Base-by-base conservation (phyloP, 1,140 invertebrate species). In the Bombus impatiens region DNA sequence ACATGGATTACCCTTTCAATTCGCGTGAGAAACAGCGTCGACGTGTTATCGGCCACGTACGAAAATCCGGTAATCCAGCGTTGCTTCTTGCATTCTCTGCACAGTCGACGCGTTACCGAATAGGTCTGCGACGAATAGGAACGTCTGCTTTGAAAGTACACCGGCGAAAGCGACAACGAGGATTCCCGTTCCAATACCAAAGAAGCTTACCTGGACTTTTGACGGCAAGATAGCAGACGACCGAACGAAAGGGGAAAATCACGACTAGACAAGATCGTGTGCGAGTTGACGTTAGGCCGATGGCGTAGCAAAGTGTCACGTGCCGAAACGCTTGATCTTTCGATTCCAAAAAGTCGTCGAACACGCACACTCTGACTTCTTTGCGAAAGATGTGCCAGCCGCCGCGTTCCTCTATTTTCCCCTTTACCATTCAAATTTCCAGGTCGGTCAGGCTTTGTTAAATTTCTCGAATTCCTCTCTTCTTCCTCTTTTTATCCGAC, bases 391-490 rank as follows among this genome's bases (percentile, higher is more conserved):
- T 12, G 77, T 9, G 40, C n/a, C 25, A 10, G 10, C 47, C 32
- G 22, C 44, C 28, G 18, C 47, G n/a, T 1, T 28, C 25, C 42
- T 74, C 81, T 82, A 44, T 76, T 37, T 65, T 53, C 25, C 53
- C 40, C 37, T 84, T 77, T 77, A 25, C 67, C 75, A 47, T 82
- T 82, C 75, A 59, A 84, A 78, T 84, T 70, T 53, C 35, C 65
- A 53, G 72, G 37, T 35, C 18, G 18, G 59, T 35, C 59, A 62
- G 35, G 59, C 82, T 78, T 68, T 70, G 65, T 78, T 67, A 57
- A 77, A 78, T 77, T 77, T 83, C 82, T 35, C 53, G 57, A 44
- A 65, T 37, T 47, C 70, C 80, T 13, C 3, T 40, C 10, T 10
- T 4, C 25, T n/a, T 22, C 12, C 25, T 6, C n/a, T n/a, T n/a